Percentiles rank a stretch among this genome's conserved stretches.
Conservation (phyloP, 2,113 vertebrate species). For the Probosciger aterrimus region DNA sequence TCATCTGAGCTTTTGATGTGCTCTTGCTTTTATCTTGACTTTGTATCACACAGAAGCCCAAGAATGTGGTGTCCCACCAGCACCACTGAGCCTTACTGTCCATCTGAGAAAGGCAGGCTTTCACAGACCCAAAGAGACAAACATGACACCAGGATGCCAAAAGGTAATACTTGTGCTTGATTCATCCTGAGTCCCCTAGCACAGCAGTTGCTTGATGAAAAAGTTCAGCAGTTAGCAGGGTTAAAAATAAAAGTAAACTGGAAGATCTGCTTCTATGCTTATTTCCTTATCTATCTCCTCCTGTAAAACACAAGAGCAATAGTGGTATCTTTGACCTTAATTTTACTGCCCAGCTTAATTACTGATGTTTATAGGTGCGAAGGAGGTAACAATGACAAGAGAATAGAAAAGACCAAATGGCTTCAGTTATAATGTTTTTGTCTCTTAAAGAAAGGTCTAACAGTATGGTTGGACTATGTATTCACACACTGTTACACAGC, state of each 20-base stretch:
- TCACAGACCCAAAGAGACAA: not conserved
- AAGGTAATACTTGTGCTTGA: rapidly evolving
- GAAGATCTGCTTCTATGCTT: not conserved
- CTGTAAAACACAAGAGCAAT: not conserved
- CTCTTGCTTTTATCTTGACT: not conserved
- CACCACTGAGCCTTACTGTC: not conserved
- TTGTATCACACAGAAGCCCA: not conserved
- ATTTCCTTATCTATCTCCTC: not conserved
- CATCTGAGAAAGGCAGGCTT: not conserved
- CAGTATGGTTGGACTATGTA: not conserved
- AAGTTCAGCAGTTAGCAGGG: not conserved
- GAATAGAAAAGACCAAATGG: not conserved
- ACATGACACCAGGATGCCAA: not conserved
- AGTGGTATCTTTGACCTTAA: not conserved
- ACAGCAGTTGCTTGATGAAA: not conserved
- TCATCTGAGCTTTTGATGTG: not conserved
- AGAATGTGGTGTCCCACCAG: not conserved
- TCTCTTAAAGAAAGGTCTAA: not conserved
- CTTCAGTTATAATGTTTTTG: not conserved
- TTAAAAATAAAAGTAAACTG: not conserved
- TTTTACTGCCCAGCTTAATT: not conserved
- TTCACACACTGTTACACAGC: rapidly evolving
- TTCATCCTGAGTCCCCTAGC: not conserved
- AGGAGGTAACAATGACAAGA: not conserved
- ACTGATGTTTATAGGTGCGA: not conserved